Conservation (phyloP, 2,888 invertebrate genomes). For the Pediacus dermestoides region DNA sequence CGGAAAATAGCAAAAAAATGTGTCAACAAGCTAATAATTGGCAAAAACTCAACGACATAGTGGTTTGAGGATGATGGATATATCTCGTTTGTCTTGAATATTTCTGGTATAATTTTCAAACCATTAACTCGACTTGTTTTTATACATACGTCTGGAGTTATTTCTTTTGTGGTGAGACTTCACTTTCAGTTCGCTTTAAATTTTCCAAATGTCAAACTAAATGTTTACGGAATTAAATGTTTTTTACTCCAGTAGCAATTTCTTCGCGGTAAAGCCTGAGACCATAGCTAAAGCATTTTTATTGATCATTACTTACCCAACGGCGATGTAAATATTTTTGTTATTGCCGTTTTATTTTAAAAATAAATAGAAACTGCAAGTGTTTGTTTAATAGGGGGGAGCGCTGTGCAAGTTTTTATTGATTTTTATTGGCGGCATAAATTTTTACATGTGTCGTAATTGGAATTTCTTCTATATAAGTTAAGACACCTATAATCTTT, state of each 20-base stretch:
- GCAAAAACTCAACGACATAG: constrained; percentile 23
- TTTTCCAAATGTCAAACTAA: constrained; percentile 27
- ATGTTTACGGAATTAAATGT: constrained; percentile 27
- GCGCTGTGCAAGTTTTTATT: too few relatives aligned
- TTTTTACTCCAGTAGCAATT: constrained; percentile 19
- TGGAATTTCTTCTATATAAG: too few relatives aligned
- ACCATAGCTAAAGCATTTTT: constrained; percentile 17
- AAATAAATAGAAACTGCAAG: too few relatives aligned
- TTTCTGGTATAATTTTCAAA: constrained; percentile 25
- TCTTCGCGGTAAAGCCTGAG: neutral
- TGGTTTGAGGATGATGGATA: constrained; percentile 30
- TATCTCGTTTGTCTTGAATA: constrained; percentile 31
- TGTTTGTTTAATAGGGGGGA: too few relatives aligned
- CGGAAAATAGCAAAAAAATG: constrained; percentile 19
- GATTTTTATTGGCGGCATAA: too few relatives aligned
- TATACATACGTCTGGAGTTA: neutral
- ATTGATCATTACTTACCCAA: constrained; percentile 22
- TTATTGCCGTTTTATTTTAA: too few relatives aligned
- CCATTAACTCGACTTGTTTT: constrained; percentile 22
- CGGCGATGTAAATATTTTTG: too few relatives aligned
- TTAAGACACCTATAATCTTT: too few relatives aligned
- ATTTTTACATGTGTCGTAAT: too few relatives aligned
- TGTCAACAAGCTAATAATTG: constrained; percentile 26
- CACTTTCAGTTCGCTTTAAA: constrained; percentile 10
- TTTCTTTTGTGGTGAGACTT: neutral